These are phyloP conservation scores for Mesorhabditis belari DNA, from an alignment of 2,888 invertebrate genomes.

Conservation along the genomic window DNA sequence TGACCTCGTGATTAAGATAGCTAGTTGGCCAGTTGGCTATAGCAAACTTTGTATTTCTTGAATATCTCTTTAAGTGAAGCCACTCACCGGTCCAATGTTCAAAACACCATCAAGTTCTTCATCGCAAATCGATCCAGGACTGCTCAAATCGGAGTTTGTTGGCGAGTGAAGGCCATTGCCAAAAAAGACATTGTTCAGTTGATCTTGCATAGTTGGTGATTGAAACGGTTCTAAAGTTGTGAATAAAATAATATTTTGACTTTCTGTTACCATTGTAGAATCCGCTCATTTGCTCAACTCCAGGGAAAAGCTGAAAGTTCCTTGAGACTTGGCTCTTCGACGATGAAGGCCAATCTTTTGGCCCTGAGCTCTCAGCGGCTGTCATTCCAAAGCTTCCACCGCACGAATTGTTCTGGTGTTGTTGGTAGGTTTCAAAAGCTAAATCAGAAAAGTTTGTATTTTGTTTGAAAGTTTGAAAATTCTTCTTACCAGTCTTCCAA, in stretches of 20 bases:
- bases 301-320: neutral
- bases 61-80: neutral
- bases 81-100: neutral
- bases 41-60: too few species aligned
- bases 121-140: slow-evolving; percentile 26
- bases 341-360: neutral
- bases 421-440: slow-evolving; percentile 35
- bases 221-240: too few species aligned
- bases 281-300: neutral
- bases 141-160: slow-evolving; percentile 30
- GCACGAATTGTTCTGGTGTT: slow-evolving; percentile 13
- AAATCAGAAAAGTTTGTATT: slow-evolving; percentile 8
- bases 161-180: slow-evolving; percentile 18
- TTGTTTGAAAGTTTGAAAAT: neutral
- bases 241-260: too few species aligned
- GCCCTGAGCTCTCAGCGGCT: neutral
- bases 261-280: too few species aligned
- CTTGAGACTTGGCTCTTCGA: neutral
- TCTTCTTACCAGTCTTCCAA: slow-evolving; percentile 43
- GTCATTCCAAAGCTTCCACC: slow-evolving; percentile 3
- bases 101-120: slow-evolving; percentile 14
- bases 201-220: neutral
- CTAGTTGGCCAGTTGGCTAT: too few species aligned
- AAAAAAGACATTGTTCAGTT: neutral
- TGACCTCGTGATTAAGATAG: too few species aligned